phyloP scores from a whole-genome alignment of 92 coral and sea anemone genomes.

The Ricordea florida region DNA sequence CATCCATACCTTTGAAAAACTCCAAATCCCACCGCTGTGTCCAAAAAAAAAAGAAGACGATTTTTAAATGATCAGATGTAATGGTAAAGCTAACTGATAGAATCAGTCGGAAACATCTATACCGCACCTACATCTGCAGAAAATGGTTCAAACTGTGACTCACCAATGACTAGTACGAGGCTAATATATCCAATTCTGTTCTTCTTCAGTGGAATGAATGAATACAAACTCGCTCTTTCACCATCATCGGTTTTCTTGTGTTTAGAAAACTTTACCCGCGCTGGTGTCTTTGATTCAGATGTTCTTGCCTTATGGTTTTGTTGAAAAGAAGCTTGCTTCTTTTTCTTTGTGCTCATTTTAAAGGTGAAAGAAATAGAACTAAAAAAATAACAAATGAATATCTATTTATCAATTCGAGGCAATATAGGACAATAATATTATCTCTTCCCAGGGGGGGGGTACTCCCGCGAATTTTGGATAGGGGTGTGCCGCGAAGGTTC shows the following conservation, averaged over 20 bases:
- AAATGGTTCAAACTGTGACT: background rate
- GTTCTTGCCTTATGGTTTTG: constrained; percentile 26
- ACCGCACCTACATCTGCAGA: background rate
- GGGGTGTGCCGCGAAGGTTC: too few relatives aligned
- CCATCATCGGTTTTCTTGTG: constrained; percentile 34
- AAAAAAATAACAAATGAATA: background rate
- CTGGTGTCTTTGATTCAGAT: constrained; percentile 20
- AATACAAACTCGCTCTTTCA: constrained; percentile 2
- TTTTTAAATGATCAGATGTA: background rate
- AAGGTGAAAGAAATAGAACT: background rate
- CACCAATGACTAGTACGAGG: constrained; percentile 72
- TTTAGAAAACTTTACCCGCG: constrained; percentile 34
- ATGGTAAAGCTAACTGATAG: background rate
- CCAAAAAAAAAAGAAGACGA: constrained; percentile 4
- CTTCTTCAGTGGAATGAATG: constrained; percentile 53
- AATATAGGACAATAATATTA: too few relatives aligned
- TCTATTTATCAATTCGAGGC: too few relatives aligned
- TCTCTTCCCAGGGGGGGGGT: too few relatives aligned
- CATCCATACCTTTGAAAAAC: constrained; percentile 77
- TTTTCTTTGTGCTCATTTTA: constrained; percentile 63
- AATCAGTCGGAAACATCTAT: background rate
- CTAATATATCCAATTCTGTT: constrained; percentile 67
- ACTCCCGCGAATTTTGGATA: too few relatives aligned
- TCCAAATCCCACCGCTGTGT: constrained; percentile 78
- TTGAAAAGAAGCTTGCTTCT: constrained; percentile 35